phyloP scores from a whole-genome alignment of 2,797 vertebrate species.

The Enteromius treurensis region DNA sequence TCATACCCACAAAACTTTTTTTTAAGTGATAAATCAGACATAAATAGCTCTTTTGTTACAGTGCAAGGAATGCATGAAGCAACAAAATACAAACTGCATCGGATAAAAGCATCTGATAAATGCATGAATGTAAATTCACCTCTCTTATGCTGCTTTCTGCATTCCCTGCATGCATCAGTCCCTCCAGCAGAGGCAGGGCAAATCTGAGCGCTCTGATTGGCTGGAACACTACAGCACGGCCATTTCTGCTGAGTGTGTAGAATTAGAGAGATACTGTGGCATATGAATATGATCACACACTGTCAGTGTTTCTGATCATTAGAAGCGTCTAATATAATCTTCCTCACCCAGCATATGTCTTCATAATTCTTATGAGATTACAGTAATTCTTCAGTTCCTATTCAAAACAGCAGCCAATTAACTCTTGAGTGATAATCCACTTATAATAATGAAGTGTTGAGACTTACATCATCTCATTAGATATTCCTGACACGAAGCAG shows the following conservation, averaged over 20 bases:
- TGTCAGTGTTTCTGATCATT: not conserved
- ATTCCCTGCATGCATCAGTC: slow-evolving; percentile 48
- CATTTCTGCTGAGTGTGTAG: slow-evolving; percentile 5
- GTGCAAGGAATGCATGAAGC: not conserved
- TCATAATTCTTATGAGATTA: slow-evolving; percentile 13
- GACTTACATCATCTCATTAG: slow-evolving; percentile 19
- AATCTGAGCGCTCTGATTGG: slow-evolving; percentile 30
- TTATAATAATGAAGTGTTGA: slow-evolving; percentile 31
- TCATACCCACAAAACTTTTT: not conserved
- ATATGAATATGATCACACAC: not conserved
- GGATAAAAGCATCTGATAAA: not conserved
- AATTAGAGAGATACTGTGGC: not conserved
- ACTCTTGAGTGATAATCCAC: slow-evolving; percentile 20
- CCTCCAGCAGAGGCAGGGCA: not conserved
- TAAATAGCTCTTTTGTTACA: not conserved
- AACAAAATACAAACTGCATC: not conserved
- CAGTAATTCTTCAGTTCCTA: slow-evolving; percentile 12
- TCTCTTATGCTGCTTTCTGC: slow-evolving; percentile 39
- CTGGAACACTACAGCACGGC: not conserved
- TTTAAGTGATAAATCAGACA: not conserved
- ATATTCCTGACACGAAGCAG: not conserved
- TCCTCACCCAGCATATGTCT: not conserved
- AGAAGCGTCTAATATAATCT: not conserved
- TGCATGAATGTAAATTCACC: not conserved
- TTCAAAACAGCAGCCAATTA: not conserved